Evolutionary conservation across 2,113 vertebrate species (phyloP), one percentile per base, ranked within the genome.

Genomic region (Tenebrosternarchus preto): DNA sequence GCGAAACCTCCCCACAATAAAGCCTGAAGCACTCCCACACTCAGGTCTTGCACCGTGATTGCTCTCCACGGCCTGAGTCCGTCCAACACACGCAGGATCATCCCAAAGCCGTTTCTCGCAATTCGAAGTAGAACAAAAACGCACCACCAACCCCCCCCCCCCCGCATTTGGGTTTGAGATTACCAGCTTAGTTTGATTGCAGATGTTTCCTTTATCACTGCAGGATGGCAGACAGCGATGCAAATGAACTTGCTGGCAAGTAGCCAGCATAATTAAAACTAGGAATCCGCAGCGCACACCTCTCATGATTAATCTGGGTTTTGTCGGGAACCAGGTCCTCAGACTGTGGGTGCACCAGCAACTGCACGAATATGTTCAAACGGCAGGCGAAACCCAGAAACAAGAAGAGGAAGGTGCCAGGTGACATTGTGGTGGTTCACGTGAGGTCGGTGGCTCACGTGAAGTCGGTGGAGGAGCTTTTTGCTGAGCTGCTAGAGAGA

Each of bases 141-240:
- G 9, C 56, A 4, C 56, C 20, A 1, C 53, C 11, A 2, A 5
- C 39, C 39, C 39, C 39, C 36, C 36, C 39, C 39, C 39, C 39
- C 1, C 43, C 15, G 43, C 12, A n/a, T 19, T 36, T 67, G 1
- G 11, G 31, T 17, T 36, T 19, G 20, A 4, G 0, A 66, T 66
- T 67, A 36, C 5, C 19, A 36, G 16, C 33, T n/a, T 20, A 11
- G 64, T 36, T 39, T 68, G 64, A 68, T 39, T 68, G 39, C 64
- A 68, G 64, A 68, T 68, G 64, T 68, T 67, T 33, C 63, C 5
- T 36, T 20, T 7, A 67, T 67, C 64, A 19, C 33, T 39, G 20
- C 31, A 39, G 31, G 20, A 68, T 8, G 12, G 33, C 20, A 68
- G 36, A 22, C 19, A 19, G 31, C 64, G n/a, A 20, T 27, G 29